phyloP scores from a whole-genome alignment of 1,140 invertebrate species.

The Pogonomyrmex barbatus region DNA sequence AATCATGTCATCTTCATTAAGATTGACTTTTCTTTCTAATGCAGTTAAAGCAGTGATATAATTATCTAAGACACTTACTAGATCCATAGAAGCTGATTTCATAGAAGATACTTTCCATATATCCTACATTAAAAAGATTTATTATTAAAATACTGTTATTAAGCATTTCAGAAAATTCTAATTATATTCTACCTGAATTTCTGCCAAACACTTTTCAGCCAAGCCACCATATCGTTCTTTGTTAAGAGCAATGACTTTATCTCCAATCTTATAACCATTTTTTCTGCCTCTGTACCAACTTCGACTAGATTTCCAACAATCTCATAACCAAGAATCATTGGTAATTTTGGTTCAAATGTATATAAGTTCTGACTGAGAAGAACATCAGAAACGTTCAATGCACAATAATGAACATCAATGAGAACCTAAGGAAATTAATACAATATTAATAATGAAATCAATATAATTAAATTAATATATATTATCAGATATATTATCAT shows the following conservation, averaged over 20 bases:
- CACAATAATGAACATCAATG: constrained; percentile 87
- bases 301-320: constrained; percentile 85
- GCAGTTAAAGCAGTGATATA: constrained; percentile 88
- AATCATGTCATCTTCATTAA: constrained; percentile 87
- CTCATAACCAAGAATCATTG: constrained; percentile 87
- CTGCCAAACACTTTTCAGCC: constrained; percentile 86
- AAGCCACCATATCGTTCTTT: constrained; percentile 86
- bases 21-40: constrained; percentile 85
- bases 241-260: constrained; percentile 87
- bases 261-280: constrained; percentile 82
- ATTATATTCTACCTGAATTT: constrained; percentile 81
- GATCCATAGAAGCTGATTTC: constrained; percentile 82
- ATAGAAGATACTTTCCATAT: constrained; percentile 87
- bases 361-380: constrained; percentile 86
- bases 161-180: background rate
- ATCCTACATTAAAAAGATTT: constrained; percentile 84
- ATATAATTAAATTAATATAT: background rate
- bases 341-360: constrained; percentile 83
- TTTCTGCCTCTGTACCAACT: constrained; percentile 79
- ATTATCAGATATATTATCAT: background rate
- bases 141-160: constrained; percentile 15
- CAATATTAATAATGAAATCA: no score
- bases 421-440: constrained; percentile 84
- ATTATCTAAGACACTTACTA: constrained; percentile 86
- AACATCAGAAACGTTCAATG: constrained; percentile 88